Conservation (phyloP, 1,140 invertebrate genomes). For the Papilio helenus region DNA sequence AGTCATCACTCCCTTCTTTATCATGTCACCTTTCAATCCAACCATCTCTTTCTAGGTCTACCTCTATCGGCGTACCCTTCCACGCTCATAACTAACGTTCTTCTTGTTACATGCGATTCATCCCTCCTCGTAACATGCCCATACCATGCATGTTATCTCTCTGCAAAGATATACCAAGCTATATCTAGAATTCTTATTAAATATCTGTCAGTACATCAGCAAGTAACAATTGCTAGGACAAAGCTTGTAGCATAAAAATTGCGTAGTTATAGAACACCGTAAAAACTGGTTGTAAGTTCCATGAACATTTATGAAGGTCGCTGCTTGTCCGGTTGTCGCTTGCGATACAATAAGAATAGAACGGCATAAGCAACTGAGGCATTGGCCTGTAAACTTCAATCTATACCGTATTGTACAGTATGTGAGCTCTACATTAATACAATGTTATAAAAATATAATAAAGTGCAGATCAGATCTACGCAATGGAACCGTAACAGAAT, state of each 20-base stretch:
- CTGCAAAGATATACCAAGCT: too few relatives aligned
- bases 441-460: neutral
- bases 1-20: too few relatives aligned
- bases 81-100: too few relatives aligned
- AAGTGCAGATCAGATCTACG: neutral
- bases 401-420: neutral
- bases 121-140: too few relatives aligned
- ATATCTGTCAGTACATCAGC: neutral
- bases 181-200: too few relatives aligned
- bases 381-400: neutral
- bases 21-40: too few relatives aligned
- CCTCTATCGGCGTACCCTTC: too few relatives aligned
- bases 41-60: too few relatives aligned
- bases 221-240: neutral
- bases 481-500: neutral
- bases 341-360: neutral
- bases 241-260: neutral
- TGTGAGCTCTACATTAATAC: neutral
- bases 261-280: neutral
- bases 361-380: neutral
- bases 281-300: slow-evolving; percentile 26
- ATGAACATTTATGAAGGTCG: slow-evolving; percentile 20
- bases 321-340: neutral
- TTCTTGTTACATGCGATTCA: too few relatives aligned
- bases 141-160: too few relatives aligned